Evolutionary conservation across 92 coral and sea anemone genomes (phyloP).

Genomic region (Desmophyllum pertusum): DNA sequence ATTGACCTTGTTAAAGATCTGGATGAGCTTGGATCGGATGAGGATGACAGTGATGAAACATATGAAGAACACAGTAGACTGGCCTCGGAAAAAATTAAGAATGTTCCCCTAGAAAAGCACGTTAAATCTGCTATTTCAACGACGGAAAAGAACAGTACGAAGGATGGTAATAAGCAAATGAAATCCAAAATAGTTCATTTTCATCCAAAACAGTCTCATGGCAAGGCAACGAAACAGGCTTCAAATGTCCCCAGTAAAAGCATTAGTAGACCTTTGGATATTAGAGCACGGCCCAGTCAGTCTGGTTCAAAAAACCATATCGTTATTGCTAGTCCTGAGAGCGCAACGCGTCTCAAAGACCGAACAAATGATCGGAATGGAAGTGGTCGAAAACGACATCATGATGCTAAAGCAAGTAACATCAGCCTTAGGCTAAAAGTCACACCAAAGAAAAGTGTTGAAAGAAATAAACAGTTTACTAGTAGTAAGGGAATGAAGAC

Average conservation of each 20-base stretch:
- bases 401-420: background rate
- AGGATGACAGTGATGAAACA: background rate
- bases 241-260: background rate
- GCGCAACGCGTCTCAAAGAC: background rate
- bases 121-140: background rate
- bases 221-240: background rate
- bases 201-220: background rate
- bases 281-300: background rate
- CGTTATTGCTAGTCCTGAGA: background rate
- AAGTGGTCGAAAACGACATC: background rate
- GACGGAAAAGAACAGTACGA: background rate
- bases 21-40: conserved; percentile 48
- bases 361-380: background rate
- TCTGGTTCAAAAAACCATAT: background rate
- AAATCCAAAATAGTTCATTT: background rate
- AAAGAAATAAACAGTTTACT: background rate
- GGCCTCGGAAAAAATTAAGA: background rate
- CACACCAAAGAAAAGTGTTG: background rate
- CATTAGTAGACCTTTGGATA: background rate
- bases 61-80: background rate
- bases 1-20: conserved; percentile 35
- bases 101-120: background rate
- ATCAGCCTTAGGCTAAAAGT: background rate
- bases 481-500: background rate
- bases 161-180: background rate